A percentile compares a stretch with the other conserved stretches of the same genome.
Evolutionary conservation across 2,888 invertebrate species (phyloP).

Genomic region (Rhopalosiphum nymphaeae): DNA sequence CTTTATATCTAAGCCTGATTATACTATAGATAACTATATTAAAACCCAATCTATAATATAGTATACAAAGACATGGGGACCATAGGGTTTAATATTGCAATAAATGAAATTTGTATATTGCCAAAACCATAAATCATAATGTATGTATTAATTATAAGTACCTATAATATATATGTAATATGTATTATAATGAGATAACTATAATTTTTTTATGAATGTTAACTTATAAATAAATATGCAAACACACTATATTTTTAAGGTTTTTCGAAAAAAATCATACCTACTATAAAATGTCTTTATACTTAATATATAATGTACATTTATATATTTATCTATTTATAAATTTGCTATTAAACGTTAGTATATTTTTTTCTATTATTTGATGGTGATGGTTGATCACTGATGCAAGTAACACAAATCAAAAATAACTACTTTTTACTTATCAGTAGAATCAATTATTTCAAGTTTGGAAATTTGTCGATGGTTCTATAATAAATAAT

Average conservation of each 20-base stretch:
- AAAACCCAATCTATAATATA: no score
- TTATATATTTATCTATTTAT: background rate
- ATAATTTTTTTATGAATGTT: background rate
- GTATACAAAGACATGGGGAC: no score
- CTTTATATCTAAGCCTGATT: background rate
- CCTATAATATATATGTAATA: no score
- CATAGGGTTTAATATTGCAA: no score
- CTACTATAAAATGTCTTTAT: no score
- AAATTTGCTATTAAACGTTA: background rate
- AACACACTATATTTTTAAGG: background rate
- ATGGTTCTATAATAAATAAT: background rate
- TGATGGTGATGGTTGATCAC: background rate
- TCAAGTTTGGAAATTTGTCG: background rate
- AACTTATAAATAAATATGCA: background rate
- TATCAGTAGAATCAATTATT: background rate
- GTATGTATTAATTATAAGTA: no score
- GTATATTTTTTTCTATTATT: background rate
- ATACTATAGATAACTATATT: background rate
- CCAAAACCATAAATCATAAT: no score
- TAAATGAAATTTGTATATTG: no score
- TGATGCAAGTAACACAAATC: background rate
- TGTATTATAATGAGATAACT: background rate
- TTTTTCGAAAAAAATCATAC: no score
- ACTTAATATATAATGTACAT: no score
- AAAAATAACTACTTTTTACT: background rate